These are phyloP conservation scores for Brachypalpus laphriformis DNA, from an alignment of 2,888 invertebrate genomes.

Conservation along the genomic window DNA sequence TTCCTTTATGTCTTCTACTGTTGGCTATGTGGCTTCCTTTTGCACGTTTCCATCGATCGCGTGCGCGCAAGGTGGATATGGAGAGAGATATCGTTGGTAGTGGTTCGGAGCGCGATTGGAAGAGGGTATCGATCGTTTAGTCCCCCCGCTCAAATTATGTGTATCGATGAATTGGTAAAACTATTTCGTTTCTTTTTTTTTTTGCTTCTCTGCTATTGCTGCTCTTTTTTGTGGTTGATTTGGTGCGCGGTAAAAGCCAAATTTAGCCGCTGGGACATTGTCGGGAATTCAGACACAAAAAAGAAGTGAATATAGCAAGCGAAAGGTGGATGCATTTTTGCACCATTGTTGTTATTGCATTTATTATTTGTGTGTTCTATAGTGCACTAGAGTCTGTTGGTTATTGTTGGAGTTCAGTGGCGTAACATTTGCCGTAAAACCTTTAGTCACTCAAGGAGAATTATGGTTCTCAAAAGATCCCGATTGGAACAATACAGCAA, in stretches of 20 bases:
- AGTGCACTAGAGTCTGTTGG: slow-evolving; percentile 5
- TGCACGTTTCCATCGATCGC: slow-evolving; percentile 57
- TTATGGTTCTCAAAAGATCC: slow-evolving; percentile 45
- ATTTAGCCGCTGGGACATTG: slow-evolving; percentile 59
- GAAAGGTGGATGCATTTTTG: slow-evolving; percentile 50
- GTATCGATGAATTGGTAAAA: slow-evolving; percentile 60
- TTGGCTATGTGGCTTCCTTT: slow-evolving; percentile 13
- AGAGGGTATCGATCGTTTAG: slow-evolving; percentile 59
- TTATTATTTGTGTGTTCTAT: slow-evolving; percentile 45
- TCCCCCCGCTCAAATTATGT: slow-evolving; percentile 50
- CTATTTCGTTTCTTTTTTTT: slow-evolving; percentile 3
- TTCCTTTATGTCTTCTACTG: not conserved
- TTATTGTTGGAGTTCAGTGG: slow-evolving; percentile 19
- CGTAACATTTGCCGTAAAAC: slow-evolving; percentile 46
- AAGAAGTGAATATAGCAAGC: slow-evolving; percentile 17
- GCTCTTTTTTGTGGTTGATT: slow-evolving; percentile 21
- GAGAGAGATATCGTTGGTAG: slow-evolving; percentile 30
- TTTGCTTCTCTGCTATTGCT: slow-evolving; percentile 19
- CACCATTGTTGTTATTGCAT: slow-evolving; percentile 50
- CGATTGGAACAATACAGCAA: slow-evolving; percentile 35
- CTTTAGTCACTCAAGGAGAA: slow-evolving; percentile 55
- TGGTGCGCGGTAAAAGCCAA: slow-evolving; percentile 37
- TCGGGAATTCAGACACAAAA: slow-evolving; percentile 47
- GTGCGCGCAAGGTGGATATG: slow-evolving; percentile 69
- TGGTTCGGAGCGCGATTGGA: slow-evolving; percentile 40